Evolutionary conservation across 92 coral and sea anemone species (phyloP), one percentile per base, ranked within the genome.

Genomic region (Virgularia gustaviana): DNA sequence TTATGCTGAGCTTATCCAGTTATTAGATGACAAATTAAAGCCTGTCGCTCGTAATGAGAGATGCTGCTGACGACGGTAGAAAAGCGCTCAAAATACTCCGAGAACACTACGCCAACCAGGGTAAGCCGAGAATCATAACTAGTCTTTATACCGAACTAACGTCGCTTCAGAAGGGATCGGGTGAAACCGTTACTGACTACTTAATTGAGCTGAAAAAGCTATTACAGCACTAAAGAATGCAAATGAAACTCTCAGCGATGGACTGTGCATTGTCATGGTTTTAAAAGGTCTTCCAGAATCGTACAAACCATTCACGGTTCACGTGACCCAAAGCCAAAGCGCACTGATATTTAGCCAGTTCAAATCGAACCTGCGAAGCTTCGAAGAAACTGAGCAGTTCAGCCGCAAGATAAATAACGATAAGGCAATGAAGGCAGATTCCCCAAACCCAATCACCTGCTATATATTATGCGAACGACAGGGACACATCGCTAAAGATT

Each of bases 341-440:
- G 67, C 61, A 43, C 42, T 32, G 13, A 58, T 70, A 29, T 77
- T 77, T 25, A 49, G 73, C 32, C 51, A 58, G 43, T 75, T 77
- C 31, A 83, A 71, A 36, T 51, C 16, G 20, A 61, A 60, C 29
- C 28, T 71, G 27, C 16, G 49, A 41, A 76, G 65, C 34, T 70
- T 76, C 51, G 70, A 68, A 49, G 82, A 82, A 27, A 77, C 76
- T 12, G 87, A 83, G 51, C 63, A 64, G 32, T 47, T 49, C 51
- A 34, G 39, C 34, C 8, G 55, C 25, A 82, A 28, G 39, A 15
- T 18, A 32, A 61, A n/a, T 56, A n/a, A 11, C 24, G 35, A 57
- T 19, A 33, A 57, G 18, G 63, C 30, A 25, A 57, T 57, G 63
- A 57, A 57, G 30, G 32, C 30, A 7, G 35, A 25, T 1, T 1